Evolutionary conservation across 1,140 invertebrate species (phyloP).

Genomic region (Mizuhopecten yessoensis): DNA sequence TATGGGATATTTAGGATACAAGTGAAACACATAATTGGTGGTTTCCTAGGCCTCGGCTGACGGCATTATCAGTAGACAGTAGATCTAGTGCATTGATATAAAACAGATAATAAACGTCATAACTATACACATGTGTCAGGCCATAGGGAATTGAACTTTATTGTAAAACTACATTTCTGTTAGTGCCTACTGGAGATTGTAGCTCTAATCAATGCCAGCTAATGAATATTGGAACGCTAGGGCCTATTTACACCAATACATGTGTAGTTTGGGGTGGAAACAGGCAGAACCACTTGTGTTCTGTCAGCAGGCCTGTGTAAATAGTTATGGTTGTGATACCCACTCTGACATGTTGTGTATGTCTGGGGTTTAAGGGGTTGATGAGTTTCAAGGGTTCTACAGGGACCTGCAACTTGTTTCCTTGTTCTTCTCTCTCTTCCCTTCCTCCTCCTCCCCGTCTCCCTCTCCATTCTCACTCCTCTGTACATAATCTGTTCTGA

Average conservation of each 20-base stretch:
- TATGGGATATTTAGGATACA: background rate
- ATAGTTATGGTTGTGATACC: constrained; percentile 7
- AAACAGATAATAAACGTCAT: constrained; percentile 30
- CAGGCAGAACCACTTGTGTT: constrained; percentile 29
- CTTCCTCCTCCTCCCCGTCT: background rate
- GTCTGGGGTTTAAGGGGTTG: background rate
- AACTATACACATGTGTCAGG: background rate
- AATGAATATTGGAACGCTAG: constrained; percentile 8
- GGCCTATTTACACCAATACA: background rate
- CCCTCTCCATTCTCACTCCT: background rate
- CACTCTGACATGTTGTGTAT: constrained; percentile 3
- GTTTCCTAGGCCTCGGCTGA: background rate
- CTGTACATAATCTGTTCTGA: constrained; percentile 10
- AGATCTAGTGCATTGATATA: constrained; percentile 35
- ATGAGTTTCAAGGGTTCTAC: constrained; percentile 6
- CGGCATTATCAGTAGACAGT: background rate
- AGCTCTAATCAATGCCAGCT: constrained; percentile 11
- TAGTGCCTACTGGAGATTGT: background rate
- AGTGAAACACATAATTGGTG: background rate
- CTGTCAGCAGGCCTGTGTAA: background rate
- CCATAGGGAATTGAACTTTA: background rate
- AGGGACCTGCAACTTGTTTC: background rate
- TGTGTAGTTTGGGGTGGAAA: background rate
- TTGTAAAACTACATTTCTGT: background rate
- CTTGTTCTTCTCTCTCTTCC: background rate